These are phyloP conservation scores for Pipistrellus pygmaeus DNA, from an alignment of 2,797 vertebrate species.

Conservation along the genomic window DNA sequence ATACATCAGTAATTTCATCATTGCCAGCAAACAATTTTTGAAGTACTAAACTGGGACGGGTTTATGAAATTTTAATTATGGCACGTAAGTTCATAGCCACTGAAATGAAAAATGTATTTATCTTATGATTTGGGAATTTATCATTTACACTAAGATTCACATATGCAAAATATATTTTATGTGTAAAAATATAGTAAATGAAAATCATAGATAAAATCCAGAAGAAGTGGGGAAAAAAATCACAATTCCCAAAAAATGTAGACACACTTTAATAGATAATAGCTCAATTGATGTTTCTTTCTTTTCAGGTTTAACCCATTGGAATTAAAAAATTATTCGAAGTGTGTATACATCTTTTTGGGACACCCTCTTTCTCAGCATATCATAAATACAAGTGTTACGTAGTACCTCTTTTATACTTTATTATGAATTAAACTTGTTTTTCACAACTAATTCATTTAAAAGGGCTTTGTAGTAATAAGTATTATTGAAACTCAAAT, in stretches of 20 bases:
- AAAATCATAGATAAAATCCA: background rate
- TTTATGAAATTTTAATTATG: slow-evolving; percentile 41
- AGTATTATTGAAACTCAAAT: background rate
- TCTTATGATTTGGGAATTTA: slow-evolving; percentile 26
- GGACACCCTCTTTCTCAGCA: background rate
- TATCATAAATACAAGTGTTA: background rate
- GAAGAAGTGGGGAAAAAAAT: background rate
- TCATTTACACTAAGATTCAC: slow-evolving; percentile 20
- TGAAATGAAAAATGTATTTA: slow-evolving; percentile 31
- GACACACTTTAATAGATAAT: too few species aligned
- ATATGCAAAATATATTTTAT: background rate
- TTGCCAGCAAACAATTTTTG: background rate
- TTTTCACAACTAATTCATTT: slow-evolving; percentile 30
- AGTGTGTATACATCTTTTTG: too few species aligned
- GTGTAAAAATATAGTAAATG: background rate
- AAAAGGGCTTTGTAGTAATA: background rate
- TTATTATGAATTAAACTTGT: background rate
- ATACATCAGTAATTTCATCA: background rate
- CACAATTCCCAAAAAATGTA: background rate
- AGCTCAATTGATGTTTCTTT: too few species aligned
- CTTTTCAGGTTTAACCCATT: too few species aligned
- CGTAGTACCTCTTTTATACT: background rate
- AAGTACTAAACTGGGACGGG: slow-evolving; percentile 20
- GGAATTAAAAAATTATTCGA: too few species aligned
- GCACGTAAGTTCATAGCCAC: background rate